Percentiles rank a stretch among this genome's conserved stretches.
These are phyloP conservation scores for Hippocampus guttulatus DNA, from an alignment of 2,113 vertebrate species.

Conservation along the genomic window DNA sequence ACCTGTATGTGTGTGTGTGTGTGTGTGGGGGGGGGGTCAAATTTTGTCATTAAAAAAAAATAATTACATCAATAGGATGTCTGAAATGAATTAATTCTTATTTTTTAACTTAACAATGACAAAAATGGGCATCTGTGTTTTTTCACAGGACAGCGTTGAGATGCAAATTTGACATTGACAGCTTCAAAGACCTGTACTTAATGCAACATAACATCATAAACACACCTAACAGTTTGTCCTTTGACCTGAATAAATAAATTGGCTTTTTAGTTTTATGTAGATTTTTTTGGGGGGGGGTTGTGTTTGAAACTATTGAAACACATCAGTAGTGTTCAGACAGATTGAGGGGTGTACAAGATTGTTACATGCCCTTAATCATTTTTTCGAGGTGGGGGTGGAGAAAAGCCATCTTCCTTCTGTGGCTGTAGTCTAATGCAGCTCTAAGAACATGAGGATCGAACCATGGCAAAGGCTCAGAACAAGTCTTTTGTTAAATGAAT, in stretches of 20 bases:
- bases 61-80: too few species aligned
- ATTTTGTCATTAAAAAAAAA: too few species aligned
- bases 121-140: too few species aligned
- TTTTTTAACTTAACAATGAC: too few species aligned
- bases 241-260: background rate
- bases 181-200: background rate
- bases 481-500: slow-evolving; percentile 60
- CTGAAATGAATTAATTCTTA: too few species aligned
- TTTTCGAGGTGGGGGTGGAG: slow-evolving; percentile 63
- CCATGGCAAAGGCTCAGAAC: slow-evolving; percentile 58
- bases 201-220: background rate
- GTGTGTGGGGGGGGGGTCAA: too few species aligned
- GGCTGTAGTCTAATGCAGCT: slow-evolving; percentile 53
- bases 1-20: too few species aligned
- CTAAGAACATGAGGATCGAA: slow-evolving; percentile 64
- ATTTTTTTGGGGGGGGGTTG: background rate
- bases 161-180: background rate
- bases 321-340: background rate
- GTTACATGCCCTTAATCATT: slow-evolving; percentile 53
- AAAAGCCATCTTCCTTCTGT: slow-evolving; percentile 59
- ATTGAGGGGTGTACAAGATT: slow-evolving; percentile 48
- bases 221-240: background rate
- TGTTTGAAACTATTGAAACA: background rate
- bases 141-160: too few species aligned
- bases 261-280: background rate